phyloP scores from a whole-genome alignment of 2,113 vertebrate genomes.

The Poeciliopsis prolifica region DNA sequence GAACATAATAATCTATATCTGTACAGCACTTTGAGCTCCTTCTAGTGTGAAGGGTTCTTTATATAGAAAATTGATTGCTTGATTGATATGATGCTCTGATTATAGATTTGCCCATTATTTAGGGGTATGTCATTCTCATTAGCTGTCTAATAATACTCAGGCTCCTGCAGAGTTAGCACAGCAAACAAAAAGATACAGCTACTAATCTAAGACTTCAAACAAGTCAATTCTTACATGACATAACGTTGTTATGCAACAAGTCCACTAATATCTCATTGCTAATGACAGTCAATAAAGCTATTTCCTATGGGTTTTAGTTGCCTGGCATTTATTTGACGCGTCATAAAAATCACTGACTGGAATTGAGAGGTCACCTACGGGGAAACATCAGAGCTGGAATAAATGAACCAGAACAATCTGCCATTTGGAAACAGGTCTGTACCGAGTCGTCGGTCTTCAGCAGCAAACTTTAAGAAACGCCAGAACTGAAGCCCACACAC shows the following conservation, averaged over 20 bases:
- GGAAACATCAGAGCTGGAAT: neutral
- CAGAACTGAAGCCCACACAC: slow-evolving; percentile 18
- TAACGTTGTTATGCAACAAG: no score
- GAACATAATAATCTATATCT: no score
- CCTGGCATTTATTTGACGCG: neutral
- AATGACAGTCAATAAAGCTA: no score
- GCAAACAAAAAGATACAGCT: neutral
- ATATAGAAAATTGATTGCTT: no score
- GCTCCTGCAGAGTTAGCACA: slow-evolving; percentile 7
- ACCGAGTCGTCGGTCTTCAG: slow-evolving; percentile 1
- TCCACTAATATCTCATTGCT: no score
- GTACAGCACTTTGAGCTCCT: neutral
- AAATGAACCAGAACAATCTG: neutral
- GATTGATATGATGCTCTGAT: neutral
- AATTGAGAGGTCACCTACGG: neutral
- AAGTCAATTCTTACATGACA: no score
- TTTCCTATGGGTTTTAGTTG: neutral
- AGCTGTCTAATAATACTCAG: neutral
- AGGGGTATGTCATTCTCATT: neutral
- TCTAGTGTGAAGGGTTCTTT: no score
- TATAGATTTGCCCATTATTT: neutral
- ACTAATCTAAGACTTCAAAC: no score
- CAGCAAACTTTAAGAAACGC: slow-evolving; percentile 33
- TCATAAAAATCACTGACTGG: neutral
- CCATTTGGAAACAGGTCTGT: neutral